These are phyloP conservation scores for Prunella strophiata DNA, from an alignment of 2,797 vertebrate species.

Conservation along the genomic window DNA sequence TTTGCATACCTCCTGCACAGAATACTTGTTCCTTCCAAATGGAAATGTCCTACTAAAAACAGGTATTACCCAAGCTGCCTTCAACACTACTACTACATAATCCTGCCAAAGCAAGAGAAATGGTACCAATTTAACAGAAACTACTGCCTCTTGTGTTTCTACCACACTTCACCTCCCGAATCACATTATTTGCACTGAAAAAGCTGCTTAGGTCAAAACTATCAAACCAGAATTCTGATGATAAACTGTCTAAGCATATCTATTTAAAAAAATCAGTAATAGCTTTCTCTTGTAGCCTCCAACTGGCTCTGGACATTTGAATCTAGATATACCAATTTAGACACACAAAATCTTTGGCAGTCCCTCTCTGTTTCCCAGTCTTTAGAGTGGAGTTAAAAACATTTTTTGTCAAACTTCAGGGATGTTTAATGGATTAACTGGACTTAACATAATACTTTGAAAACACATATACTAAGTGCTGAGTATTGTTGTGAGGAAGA, in stretches of 20 bases:
- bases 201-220: not conserved
- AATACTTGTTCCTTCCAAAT: not conserved
- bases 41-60: not conserved
- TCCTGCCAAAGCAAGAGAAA: not conserved
- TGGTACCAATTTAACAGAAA: not conserved
- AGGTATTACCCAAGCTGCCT: not conserved
- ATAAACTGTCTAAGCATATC: not conserved
- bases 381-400: not conserved
- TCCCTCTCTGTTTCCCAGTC: not conserved
- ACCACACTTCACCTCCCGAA: not conserved
- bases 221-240: not conserved
- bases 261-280: not conserved
- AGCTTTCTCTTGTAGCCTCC: not conserved
- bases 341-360: not conserved
- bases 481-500: not conserved
- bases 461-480: not conserved
- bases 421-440: not conserved
- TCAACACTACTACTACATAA: not conserved
- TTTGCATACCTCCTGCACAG: not conserved
- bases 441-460: not conserved
- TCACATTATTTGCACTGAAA: not conserved
- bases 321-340: not conserved
- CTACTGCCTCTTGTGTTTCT: not conserved
- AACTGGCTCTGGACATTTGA: not conserved
- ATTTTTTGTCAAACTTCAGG: not conserved